Evolutionary conservation across 2,113 vertebrate species (phyloP).

Genomic region (Corythornis cristatus): DNA sequence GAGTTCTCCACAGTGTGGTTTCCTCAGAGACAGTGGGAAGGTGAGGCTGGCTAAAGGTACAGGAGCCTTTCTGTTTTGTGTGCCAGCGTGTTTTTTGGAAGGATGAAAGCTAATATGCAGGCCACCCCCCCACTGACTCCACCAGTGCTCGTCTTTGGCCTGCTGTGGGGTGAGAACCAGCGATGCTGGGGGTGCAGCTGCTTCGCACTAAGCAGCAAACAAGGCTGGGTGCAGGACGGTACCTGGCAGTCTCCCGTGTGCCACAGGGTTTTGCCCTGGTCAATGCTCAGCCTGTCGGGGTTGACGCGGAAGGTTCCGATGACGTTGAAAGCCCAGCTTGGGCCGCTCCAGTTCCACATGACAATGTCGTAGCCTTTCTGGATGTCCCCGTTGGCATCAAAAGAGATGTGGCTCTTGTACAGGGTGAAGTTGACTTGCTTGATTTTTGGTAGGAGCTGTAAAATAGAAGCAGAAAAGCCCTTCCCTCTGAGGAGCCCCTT

Average conservation of each 20-base stretch:
- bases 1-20: accelerated
- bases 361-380: conserved; percentile 74
- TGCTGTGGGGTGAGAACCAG: not conserved
- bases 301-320: conserved; percentile 73
- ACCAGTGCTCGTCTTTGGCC: not conserved
- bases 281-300: conserved; percentile 68
- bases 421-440: conserved; percentile 81
- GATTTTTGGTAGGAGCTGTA: conserved; percentile 73
- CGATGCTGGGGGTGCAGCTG: accelerated
- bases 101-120: not conserved
- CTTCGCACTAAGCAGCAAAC: not conserved
- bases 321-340: conserved; percentile 17
- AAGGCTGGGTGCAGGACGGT: not conserved
- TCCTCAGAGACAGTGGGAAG: not conserved
- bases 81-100: not conserved
- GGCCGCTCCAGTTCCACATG: conserved; percentile 75
- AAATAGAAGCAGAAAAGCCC: not conserved
- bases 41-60: not conserved
- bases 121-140: accelerated
- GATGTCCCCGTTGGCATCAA: conserved; percentile 76
- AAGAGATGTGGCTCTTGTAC: conserved; percentile 69
- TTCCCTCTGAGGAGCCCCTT: accelerated
- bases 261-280: conserved; percentile 75
- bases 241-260: conserved; percentile 56
- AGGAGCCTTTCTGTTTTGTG: accelerated